phyloP scores from a whole-genome alignment of 2,113 vertebrate genomes.

The Rana temporaria region DNA sequence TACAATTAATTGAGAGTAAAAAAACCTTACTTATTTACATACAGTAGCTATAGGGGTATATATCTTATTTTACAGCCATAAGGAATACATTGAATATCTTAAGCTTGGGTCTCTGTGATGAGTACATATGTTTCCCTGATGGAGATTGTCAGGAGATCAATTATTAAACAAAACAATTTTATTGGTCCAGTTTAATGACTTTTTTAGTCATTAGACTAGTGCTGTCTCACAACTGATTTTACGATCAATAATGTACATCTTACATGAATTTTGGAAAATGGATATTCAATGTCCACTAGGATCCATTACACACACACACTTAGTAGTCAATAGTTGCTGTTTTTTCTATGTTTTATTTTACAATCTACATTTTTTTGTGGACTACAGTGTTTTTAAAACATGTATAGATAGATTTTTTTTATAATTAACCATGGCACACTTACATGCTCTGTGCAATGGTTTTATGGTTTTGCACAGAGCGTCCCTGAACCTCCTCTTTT shows the following conservation, averaged over 20 bases:
- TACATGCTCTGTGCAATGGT: no score
- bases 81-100: not conserved
- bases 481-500: no score
- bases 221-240: not conserved
- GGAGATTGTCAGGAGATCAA: slow-evolving; percentile 26
- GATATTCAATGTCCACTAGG: not conserved
- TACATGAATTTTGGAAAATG: not conserved
- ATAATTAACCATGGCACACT: no score
- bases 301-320: no score
- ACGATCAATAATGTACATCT: slow-evolving; percentile 10
- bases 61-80: no score
- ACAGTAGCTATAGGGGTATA: no score
- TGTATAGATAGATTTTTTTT: no score
- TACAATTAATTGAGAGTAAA: not conserved
- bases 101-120: not conserved
- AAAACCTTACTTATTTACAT: not conserved
- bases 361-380: no score
- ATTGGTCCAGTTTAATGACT: slow-evolving; percentile 16
- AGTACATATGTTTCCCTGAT: not conserved
- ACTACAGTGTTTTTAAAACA: no score
- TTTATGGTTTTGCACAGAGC: no score
- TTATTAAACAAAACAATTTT: slow-evolving; percentile 16
- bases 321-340: no score
- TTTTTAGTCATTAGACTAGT: slow-evolving; percentile 23
- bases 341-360: no score